These are phyloP conservation scores for Polyploca ridens DNA, from an alignment of 2,888 invertebrate species.

Conservation along the genomic window DNA sequence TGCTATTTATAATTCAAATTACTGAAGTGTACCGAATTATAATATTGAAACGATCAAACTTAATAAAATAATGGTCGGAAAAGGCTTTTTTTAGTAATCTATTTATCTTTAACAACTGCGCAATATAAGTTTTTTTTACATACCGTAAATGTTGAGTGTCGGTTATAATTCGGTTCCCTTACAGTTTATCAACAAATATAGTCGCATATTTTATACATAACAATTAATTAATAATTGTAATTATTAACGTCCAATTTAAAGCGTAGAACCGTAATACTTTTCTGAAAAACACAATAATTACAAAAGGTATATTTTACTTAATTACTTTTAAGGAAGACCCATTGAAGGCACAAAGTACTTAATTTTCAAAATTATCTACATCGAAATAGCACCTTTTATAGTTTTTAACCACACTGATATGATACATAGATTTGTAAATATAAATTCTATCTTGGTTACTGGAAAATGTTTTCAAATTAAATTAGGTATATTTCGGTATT, in stretches of 20 bases:
- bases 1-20: constrained; percentile 36
- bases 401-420: constrained; percentile 31
- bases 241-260: constrained; percentile 71
- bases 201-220: constrained; percentile 38
- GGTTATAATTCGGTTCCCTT: neutral
- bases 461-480: neutral
- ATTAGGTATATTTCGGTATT: neutral
- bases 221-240: constrained; percentile 48
- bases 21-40: constrained; percentile 24
- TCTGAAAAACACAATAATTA: constrained; percentile 49
- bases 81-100: too few species aligned
- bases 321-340: constrained; percentile 66
- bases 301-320: constrained; percentile 47
- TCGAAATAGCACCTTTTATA: constrained; percentile 61
- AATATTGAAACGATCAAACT: neutral
- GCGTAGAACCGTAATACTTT: constrained; percentile 81
- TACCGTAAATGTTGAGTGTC: neutral
- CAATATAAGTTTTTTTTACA: neutral
- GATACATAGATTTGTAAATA: neutral
- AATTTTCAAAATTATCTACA: constrained; percentile 33
- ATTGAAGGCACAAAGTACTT: constrained; percentile 61
- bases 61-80: neutral
- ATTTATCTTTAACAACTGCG: too few species aligned
- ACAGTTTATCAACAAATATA: constrained; percentile 2
- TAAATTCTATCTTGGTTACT: neutral